Evolutionary conservation across 2,888 invertebrate species (phyloP).

Genomic region (Palloptera scutellata): DNA sequence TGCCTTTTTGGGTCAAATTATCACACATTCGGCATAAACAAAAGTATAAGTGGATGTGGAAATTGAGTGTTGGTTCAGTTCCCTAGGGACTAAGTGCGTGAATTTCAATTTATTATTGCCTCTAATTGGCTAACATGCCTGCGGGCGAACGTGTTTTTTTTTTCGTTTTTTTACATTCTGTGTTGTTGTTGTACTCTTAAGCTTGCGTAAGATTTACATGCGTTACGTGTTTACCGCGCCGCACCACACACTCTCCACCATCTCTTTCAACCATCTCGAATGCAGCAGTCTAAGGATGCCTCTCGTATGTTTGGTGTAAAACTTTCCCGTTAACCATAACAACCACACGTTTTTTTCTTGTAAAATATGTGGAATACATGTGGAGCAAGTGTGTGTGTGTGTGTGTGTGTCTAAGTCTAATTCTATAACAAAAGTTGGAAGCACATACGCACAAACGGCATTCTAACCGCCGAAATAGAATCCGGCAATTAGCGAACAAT

Average conservation of each 20-base stretch:
- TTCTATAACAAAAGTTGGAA: constrained; percentile 18
- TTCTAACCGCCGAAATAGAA: constrained; percentile 29
- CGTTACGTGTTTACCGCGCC: not conserved
- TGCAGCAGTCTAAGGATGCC: not conserved
- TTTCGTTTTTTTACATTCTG: not conserved
- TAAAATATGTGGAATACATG: not conserved
- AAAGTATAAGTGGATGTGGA: constrained; percentile 23
- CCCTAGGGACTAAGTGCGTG: constrained; percentile 48
- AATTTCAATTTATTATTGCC: constrained; percentile 61
- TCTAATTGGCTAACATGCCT: constrained; percentile 61
- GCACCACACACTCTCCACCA: not conserved
- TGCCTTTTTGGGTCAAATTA: constrained; percentile 24
- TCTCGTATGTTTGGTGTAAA: not conserved
- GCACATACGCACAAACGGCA: not conserved
- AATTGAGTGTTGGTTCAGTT: constrained; percentile 26
- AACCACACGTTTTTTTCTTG: constrained; percentile 1
- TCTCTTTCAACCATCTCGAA: not conserved
- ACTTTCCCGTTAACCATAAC: constrained; percentile 9
- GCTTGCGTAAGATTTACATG: not conserved
- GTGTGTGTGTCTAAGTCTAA: not conserved
- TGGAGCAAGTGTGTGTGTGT: not conserved
- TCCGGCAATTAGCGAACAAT: constrained; percentile 37
- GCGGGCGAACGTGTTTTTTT: constrained; percentile 43
- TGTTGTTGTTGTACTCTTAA: constrained; percentile 1
- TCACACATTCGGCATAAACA: constrained; percentile 22